Percentiles rank a stretch among this genome's conserved stretches.
Conservation (phyloP, 2,797 vertebrate species). For the Sebastes steindachneri region DNA sequence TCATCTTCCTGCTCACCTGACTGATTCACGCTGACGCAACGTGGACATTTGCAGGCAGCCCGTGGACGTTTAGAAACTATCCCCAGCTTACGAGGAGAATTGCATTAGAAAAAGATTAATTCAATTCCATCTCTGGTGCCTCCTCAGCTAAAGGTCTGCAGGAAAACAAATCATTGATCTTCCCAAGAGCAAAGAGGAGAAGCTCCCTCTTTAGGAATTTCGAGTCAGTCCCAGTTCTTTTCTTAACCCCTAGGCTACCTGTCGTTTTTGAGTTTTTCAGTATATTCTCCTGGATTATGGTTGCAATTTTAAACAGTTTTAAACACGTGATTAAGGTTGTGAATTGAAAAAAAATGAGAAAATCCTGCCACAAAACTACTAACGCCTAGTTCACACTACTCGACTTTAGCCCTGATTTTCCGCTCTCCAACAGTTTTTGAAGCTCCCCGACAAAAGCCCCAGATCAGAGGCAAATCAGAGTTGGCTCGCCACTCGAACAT, state of each 20-base stretch:
- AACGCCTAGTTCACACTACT: too few relatives aligned
- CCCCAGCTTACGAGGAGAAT: constrained; percentile 15
- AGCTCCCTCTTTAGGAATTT: constrained; percentile 31
- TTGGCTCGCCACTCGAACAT: too few relatives aligned
- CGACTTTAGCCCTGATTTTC: too few relatives aligned
- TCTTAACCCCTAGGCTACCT: neutral
- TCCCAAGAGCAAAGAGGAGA: constrained; percentile 35
- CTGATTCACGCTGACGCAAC: neutral
- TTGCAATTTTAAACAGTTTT: too few relatives aligned
- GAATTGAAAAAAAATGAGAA: too few relatives aligned
- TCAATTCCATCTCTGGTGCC: constrained; percentile 30
- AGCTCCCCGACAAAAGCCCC: too few relatives aligned
- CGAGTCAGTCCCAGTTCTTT: neutral
- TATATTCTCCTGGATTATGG: too few relatives aligned
- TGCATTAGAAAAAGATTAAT: constrained; percentile 52
- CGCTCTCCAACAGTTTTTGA: too few relatives aligned
- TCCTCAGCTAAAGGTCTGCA: constrained; percentile 34
- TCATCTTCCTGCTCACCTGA: constrained; percentile 2
- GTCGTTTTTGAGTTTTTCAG: neutral
- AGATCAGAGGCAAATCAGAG: too few relatives aligned
- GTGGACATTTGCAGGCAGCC: constrained; percentile 18
- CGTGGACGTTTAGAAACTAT: neutral
- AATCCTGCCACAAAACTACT: too few relatives aligned
- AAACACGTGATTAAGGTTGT: too few relatives aligned
- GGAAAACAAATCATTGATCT: constrained; percentile 59